Conservation (phyloP, 2,797 vertebrate species). For the Rhinoraja longicauda region DNA sequence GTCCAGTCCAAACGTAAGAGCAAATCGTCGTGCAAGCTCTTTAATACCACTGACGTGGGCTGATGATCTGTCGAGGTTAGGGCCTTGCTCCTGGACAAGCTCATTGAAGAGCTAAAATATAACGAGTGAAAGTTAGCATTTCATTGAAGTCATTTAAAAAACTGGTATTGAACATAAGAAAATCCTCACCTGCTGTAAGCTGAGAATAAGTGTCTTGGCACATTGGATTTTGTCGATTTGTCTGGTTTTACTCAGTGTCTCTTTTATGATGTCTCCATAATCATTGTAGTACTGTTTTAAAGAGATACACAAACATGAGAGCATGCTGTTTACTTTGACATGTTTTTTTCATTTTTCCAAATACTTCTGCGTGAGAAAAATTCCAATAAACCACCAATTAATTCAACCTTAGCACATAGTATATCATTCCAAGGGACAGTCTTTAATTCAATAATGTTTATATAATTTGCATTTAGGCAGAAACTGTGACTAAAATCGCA, state of each 20-base stretch:
- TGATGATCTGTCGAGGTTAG: conserved; percentile 90
- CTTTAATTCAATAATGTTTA: not conserved
- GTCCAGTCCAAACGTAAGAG: conserved; percentile 94
- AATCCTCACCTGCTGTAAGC: conserved; percentile 88
- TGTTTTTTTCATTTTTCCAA: not conserved
- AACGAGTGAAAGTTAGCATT: conserved; percentile 39
- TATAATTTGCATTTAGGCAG: not conserved
- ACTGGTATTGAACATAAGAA: not conserved
- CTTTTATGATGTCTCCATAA: conserved; percentile 98
- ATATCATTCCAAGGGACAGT: not conserved
- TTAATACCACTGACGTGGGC: conserved; percentile 97
- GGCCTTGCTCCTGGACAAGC: conserved; percentile 93
- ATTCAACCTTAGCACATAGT: not conserved
- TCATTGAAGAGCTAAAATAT: conserved; percentile 85
- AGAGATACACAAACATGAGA: not conserved
- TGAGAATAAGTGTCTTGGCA: conserved; percentile 98
- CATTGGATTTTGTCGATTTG: conserved; percentile 98
- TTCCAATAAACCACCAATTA: not conserved
- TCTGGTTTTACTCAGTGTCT: conserved; percentile 95
- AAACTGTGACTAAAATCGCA: not conserved
- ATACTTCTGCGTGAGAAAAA: not conserved
- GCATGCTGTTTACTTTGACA: not conserved
- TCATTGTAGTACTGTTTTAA: conserved; percentile 88
- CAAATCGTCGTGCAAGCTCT: conserved; percentile 91
- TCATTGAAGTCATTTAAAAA: not conserved